phyloP scores from a whole-genome alignment of 1,140 invertebrate species.

The Dolichoris vasculosae region DNA sequence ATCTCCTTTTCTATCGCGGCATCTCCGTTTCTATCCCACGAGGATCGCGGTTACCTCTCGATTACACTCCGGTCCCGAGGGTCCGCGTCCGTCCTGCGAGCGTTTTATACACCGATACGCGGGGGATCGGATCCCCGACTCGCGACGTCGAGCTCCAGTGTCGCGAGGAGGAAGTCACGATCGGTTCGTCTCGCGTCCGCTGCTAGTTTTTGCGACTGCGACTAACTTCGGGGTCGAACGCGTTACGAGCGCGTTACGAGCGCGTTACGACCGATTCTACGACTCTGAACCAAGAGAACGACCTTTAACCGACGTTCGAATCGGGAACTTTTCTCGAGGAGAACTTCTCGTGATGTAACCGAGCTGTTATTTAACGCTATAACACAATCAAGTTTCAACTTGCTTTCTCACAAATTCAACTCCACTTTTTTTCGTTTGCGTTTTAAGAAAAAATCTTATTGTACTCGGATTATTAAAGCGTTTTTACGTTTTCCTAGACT shows the following conservation, averaged over 20 bases:
- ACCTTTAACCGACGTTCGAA: neutral
- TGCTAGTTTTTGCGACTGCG: too few species aligned
- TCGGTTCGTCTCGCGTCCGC: neutral
- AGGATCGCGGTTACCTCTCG: neutral
- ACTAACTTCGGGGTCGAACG: too few species aligned
- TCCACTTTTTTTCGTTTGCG: too few species aligned
- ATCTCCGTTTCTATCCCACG: neutral
- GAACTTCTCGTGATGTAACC: neutral
- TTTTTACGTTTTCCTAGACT: too few species aligned
- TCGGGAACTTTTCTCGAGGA: neutral
- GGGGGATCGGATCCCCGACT: neutral
- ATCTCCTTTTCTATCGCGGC: neutral
- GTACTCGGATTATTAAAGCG: too few species aligned
- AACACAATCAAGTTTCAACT: too few species aligned
- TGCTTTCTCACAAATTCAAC: neutral
- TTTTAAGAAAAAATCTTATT: too few species aligned
- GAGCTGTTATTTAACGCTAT: neutral
- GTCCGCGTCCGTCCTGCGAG: neutral
- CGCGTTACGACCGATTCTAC: too few species aligned
- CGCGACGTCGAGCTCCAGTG: neutral
- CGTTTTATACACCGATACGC: neutral
- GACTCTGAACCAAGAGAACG: too few species aligned
- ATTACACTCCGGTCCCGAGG: neutral
- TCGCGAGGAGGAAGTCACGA: slow-evolving; percentile 31
- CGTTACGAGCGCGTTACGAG: too few species aligned